Base-by-base conservation (phyloP, 2,113 vertebrate genomes). In the Platichthys flesus region DNA sequence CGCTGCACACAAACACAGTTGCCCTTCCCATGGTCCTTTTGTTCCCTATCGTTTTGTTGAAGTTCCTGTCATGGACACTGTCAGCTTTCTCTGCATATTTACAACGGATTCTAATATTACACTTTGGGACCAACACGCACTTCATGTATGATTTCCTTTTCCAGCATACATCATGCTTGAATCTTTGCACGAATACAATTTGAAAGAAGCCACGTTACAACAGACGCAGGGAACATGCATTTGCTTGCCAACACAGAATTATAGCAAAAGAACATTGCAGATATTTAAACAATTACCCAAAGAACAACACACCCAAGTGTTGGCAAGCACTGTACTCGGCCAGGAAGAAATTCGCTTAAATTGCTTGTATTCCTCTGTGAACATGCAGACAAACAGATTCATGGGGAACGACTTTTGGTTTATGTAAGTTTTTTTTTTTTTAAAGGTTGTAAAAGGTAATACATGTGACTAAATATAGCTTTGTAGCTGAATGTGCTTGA, bases 21-120 rank as follows among this genome's bases (percentile, higher is more conserved):
- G 90, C 93, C 93, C 91, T 93, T 93, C 90, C 92, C 89, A 85
- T 89, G 84, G 81, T 93, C 83, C 90, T 93, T 91, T 91, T 92
- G 91, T 93, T 93, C 83, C 69, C 67, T 52, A 14, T 79, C 31
- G 45, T 79, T 89, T 71, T 78, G 78, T 82, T 78, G 83, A 81
- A 87, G 81, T 88, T 92, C 85, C 83, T 93, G 88, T 91, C 85
- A 85, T 80, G 86, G 76, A 79, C 85, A 73, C 80, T 62, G 79
- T 88, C 86, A 82, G 81, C 69, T 73, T 80, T 86, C 76, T 71
- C 71, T 57, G 74, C 85, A 87, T 85, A 61, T 78, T 57, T 67
- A 83, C 78, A 74, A 76, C 62, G 24, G 62, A 45, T 52, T 74
- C 24, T 71, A 72, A 55, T 55, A 31, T 61, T 78, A 63, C 57